phyloP scores from a whole-genome alignment of 2,888 invertebrate genomes.

The Harpalus rubripes region DNA sequence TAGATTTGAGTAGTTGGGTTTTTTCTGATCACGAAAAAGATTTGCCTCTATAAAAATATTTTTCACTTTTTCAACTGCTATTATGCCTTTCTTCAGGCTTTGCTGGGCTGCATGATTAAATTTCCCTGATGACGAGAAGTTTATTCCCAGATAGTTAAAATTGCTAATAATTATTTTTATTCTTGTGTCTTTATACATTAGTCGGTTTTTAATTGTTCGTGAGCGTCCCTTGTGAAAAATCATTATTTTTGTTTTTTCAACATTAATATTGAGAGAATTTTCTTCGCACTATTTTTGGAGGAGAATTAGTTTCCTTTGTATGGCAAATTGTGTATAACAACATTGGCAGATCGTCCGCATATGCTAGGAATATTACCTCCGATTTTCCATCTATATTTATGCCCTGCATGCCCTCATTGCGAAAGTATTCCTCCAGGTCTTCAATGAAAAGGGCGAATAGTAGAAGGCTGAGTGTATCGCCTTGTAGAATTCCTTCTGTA shows the following conservation, averaged over 20 bases:
- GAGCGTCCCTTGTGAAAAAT: no score
- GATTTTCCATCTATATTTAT: no score
- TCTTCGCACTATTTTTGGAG: constrained; percentile 22
- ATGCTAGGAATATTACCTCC: constrained; percentile 11
- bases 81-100: background rate
- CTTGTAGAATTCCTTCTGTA: background rate
- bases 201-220: background rate
- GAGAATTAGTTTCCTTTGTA: background rate
- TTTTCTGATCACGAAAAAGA: background rate
- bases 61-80: background rate
- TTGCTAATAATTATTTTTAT: constrained; percentile 34
- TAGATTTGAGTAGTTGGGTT: background rate
- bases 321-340: background rate
- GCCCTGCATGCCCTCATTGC: no score
- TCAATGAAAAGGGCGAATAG: no score
- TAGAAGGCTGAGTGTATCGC: constrained; percentile 11
- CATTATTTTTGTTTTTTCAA: no score
- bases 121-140: constrained; percentile 21
- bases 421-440: no score
- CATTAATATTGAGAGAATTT: no score
- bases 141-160: constrained; percentile 10
- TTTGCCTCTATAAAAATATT: constrained; percentile 8
- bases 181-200: background rate
- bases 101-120: constrained; percentile 4
- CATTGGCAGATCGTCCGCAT: constrained; percentile 15